These are phyloP conservation scores for Gryllus bimaculatus DNA, from an alignment of 1,140 invertebrate species.

Conservation along the genomic window DNA sequence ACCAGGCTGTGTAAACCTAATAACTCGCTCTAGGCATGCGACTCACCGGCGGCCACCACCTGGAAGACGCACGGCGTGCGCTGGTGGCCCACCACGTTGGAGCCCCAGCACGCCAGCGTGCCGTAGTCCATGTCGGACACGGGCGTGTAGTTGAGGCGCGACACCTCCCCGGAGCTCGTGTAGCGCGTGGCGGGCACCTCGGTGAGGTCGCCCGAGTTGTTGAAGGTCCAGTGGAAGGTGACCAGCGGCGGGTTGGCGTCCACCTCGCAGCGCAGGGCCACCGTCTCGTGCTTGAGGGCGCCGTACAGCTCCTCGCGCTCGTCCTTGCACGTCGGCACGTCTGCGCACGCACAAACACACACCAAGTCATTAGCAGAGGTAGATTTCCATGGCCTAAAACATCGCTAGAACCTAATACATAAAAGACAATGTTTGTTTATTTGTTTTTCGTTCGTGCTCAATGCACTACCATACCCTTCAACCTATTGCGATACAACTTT, in stretches of 20 bases:
- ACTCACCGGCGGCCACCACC: slow-evolving; percentile 58
- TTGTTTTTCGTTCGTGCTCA: too few relatives aligned
- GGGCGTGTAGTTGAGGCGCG: slow-evolving; percentile 75
- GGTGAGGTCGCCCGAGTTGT: slow-evolving; percentile 72
- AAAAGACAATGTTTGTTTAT: too few relatives aligned
- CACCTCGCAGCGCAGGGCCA: slow-evolving; percentile 70
- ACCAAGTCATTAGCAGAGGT: neutral
- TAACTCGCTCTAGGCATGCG: too few relatives aligned
- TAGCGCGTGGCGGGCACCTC: slow-evolving; percentile 58
- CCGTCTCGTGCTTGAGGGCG: slow-evolving; percentile 74
- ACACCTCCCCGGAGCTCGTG: slow-evolving; percentile 53
- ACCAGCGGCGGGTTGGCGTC: slow-evolving; percentile 72
- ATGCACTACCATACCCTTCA: too few relatives aligned
- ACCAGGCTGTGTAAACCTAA: too few relatives aligned
- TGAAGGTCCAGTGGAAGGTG: slow-evolving; percentile 81
- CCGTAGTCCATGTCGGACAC: slow-evolving; percentile 79
- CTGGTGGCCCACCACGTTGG: slow-evolving; percentile 71
- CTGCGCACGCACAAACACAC: slow-evolving; percentile 38
- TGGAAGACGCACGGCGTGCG: slow-evolving; percentile 78
- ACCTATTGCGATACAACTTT: too few relatives aligned
- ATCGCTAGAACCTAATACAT: too few relatives aligned
- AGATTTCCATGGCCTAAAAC: too few relatives aligned
- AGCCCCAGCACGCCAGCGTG: slow-evolving; percentile 72
- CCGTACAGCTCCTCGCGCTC: slow-evolving; percentile 64
- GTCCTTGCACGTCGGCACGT: slow-evolving; percentile 69